Base-by-base conservation (phyloP, 53 echinoderm and acorn worm species). In the Zoroaster sp. region DNA sequence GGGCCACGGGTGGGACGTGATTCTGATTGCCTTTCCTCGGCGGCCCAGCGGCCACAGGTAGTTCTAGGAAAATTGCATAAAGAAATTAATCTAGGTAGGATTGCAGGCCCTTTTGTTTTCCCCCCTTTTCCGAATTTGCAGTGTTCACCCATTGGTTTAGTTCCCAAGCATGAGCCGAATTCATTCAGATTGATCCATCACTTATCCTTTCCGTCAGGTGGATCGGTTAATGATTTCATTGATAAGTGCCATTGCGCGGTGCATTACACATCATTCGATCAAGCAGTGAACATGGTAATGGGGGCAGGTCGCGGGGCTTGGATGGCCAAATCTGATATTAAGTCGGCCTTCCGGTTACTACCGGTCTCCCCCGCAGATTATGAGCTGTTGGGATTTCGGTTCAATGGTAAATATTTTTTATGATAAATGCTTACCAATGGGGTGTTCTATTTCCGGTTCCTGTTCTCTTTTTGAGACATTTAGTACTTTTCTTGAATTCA, bases 381-480 rank as follows among this genome's bases (percentile, higher is more conserved):
- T 67, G 40, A 49, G 18, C 41, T 47, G 12, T 47, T 45, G 45
- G n/a, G n/a, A n/a, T n/a, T n/a, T n/a, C n/a, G n/a, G n/a, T n/a
- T n/a, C n/a, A n/a, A n/a, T n/a, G n/a, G n/a, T n/a, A n/a, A n/a
- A n/a, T n/a, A n/a, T n/a, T 72, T 87, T 80, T 32, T 90, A 79
- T 69, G 93, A 93, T 35, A 87, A 81, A 35, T 89, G 89, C 13
- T 68, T 93, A 23, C 77, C 89, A 6, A 89, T 93, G 89, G 89
- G 89, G 36, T 87, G 87, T 37, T 59, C 74, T 0, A 77, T 42
- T n/a, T n/a, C n/a, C n/a, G n/a, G n/a, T 35, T 80, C 87, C 7
- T 90, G 82, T 66, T 49, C 52, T 2, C 39, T 83, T 66, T 85
- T 83, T 69, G 89, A 92, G 32, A 35, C 20, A 2, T 92, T 92